A percentile compares a stretch with the other conserved stretches of the same genome.
Conservation (phyloP, 2,113 vertebrate genomes). For the Tragulus kanchil region DNA sequence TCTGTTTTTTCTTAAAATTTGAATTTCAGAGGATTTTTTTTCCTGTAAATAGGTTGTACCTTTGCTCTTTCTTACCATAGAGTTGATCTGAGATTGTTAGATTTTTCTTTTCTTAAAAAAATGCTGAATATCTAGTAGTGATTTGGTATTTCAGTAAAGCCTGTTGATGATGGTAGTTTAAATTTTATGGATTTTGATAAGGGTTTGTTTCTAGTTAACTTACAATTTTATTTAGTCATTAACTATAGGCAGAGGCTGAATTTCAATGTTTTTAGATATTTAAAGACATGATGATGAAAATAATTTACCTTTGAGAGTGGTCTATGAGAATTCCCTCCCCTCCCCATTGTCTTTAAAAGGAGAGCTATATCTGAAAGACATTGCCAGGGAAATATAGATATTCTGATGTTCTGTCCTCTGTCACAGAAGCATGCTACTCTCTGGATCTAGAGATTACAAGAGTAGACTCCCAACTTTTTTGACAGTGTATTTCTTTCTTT, state of each 20-base stretch:
- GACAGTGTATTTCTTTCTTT: background rate
- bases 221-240: background rate
- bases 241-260: background rate
- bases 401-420: background rate
- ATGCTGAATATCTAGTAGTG: too few species aligned
- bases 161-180: slow-evolving; percentile 4
- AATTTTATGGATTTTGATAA: background rate
- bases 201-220: background rate
- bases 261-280: slow-evolving; percentile 2
- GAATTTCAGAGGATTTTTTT: background rate
- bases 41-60: background rate
- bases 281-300: background rate
- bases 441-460: background rate
- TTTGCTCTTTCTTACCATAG: background rate
- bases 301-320: background rate
- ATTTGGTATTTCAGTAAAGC: slow-evolving; percentile 47
- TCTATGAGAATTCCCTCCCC: background rate
- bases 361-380: background rate
- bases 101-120: too few species aligned
- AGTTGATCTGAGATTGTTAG: background rate
- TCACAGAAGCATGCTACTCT: background rate
- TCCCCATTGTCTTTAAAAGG: background rate
- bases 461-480: background rate
- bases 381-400: background rate
- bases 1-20: slow-evolving; percentile 27